Evolutionary conservation across 2,888 invertebrate genomes (phyloP), one percentile per base, ranked within the genome.

Genomic region (Odontocerum albicorne): DNA sequence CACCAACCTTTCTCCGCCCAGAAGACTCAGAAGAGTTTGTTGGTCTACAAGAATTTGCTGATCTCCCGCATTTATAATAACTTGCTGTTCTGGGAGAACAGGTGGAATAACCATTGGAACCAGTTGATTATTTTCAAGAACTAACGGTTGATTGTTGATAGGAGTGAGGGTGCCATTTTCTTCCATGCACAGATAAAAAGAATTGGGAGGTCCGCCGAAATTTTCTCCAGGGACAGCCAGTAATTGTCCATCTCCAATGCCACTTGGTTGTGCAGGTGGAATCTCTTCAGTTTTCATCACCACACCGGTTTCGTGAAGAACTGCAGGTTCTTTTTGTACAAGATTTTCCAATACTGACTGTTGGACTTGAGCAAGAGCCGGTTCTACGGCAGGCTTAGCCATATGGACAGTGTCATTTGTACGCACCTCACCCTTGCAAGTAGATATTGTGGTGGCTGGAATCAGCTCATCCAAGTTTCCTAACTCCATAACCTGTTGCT

Each of bases 221-320:
- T 84, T 84, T 63, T 87, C 87, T 15, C 87, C 87, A 16, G 88
- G 87, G 38, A 90, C 77, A 10, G 88, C 88, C 66, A 87, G 74
- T 64, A 88, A 77, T 67, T 86, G 86, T 0, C 84, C 82, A 65
- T 85, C 84, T 1, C 77, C 72, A 82, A 66, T 12, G 40, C 66
- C 56, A 61, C 44, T 49, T n/a, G 13, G 40, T 8, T 12, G 2
- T 10, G 40, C 6, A 6, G 19, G 20, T 21, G 19, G 20, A 6
- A n/a, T 7, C n/a, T 15, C 7, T 6, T 27, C 35, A 8, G 4
- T 8, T n/a, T 21, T 4, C 6, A 16, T n/a, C 2, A 39, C 17
- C 1, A 7, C 20, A 2, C 3, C 3, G n/a, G 13, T 20, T 10
- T 12, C 33, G 7, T 46, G 19, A 10, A 21, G 4, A 15, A 19